A percentile compares a stretch with the other conserved stretches of the same genome.
Conservation (phyloP, 2,888 invertebrate species). For the Saturnia japonica region DNA sequence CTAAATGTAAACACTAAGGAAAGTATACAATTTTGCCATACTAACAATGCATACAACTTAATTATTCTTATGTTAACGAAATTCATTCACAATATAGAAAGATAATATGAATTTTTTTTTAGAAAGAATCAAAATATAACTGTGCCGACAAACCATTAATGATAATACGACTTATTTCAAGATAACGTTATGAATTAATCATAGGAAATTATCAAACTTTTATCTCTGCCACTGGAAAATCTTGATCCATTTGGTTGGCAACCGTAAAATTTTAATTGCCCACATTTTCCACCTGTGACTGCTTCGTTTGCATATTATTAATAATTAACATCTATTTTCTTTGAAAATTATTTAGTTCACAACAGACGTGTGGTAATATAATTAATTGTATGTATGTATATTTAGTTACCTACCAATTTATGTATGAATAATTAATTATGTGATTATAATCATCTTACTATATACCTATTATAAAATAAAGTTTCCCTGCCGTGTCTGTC, state of each 20-base stretch:
- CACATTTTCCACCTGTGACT: slow-evolving; percentile 44
- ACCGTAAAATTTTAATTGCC: slow-evolving; percentile 47
- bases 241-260: slow-evolving; percentile 31
- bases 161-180: slow-evolving; percentile 12
- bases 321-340: slow-evolving; percentile 42
- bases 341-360: slow-evolving; percentile 26
- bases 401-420: no score
- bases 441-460: background rate
- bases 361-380: background rate
- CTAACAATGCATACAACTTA: background rate
- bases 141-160: background rate
- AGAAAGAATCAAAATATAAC: background rate
- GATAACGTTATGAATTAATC: slow-evolving; percentile 23
- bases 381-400: background rate
- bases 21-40: background rate
- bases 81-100: background rate
- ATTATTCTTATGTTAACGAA: background rate
- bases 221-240: slow-evolving; percentile 23
- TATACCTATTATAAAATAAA: no score
- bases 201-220: slow-evolving; percentile 30
- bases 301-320: slow-evolving; percentile 51
- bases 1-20: background rate
- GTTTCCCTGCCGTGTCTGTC: no score
- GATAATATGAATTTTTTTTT: slow-evolving; percentile 2
- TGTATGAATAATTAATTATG: background rate